A percentile compares a stretch with the other conserved stretches of the same genome.
phyloP scores from a whole-genome alignment of 2,888 invertebrate genomes.

The Hoplodrina blanda region DNA sequence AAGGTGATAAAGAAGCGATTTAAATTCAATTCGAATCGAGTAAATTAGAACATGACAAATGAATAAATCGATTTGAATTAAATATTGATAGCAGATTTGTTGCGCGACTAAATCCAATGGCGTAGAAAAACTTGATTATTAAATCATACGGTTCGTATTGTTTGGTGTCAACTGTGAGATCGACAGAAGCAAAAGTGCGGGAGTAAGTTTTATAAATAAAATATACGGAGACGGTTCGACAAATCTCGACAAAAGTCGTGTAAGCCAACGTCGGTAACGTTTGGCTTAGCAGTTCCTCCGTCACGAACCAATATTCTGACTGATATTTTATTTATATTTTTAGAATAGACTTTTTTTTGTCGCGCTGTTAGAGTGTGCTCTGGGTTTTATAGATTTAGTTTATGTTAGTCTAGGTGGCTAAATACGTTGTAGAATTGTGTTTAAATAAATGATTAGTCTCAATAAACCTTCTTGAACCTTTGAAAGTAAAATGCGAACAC shows the following conservation, averaged over 20 bases:
- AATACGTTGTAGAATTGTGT: neutral
- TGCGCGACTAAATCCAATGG: constrained; percentile 5
- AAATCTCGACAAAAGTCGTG: constrained; percentile 43
- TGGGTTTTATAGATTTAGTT: neutral
- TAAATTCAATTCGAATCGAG: constrained; percentile 8
- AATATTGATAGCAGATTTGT: constrained; percentile 14
- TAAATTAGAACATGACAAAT: constrained; percentile 21
- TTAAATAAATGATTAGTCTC: neutral
- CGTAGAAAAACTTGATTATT: constrained; percentile 47
- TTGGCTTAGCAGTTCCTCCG: constrained; percentile 31
- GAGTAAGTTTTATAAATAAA: constrained; percentile 56
- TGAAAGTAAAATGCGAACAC: neutral
- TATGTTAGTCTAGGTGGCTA: neutral
- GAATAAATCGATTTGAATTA: constrained; percentile 33
- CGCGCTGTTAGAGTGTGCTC: neutral
- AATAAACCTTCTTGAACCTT: neutral
- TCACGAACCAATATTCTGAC: constrained; percentile 14
- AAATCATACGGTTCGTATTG: constrained; percentile 45
- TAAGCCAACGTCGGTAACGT: constrained; percentile 30
- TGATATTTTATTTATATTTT: constrained; percentile 53
- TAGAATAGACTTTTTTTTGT: constrained; percentile 10
- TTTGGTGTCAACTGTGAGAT: constrained; percentile 31
- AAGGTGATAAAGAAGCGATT: constrained; percentile 13
- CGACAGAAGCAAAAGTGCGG: constrained; percentile 23
- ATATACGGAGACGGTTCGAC: constrained; percentile 38